Evolutionary conservation across 2,113 vertebrate genomes (phyloP).

Genomic region (Bostrychus sinensis): DNA sequence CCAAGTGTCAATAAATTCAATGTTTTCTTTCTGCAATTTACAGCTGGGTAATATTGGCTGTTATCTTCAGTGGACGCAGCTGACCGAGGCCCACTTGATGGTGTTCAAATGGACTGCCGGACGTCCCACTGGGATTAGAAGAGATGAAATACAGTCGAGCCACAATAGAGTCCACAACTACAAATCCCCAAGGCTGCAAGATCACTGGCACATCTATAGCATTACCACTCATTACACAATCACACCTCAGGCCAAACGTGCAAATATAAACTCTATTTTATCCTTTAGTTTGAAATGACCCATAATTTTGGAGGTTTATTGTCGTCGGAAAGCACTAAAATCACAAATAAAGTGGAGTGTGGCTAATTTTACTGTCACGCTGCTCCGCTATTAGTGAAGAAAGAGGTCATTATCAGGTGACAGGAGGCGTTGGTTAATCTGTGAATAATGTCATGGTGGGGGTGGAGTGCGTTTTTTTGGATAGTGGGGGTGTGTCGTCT

Average conservation of each 20-base stretch:
- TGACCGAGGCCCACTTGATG: slow-evolving; percentile 43
- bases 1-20: slow-evolving; percentile 17
- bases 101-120: slow-evolving; percentile 68
- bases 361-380: slow-evolving; percentile 71
- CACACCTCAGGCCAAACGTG: slow-evolving; percentile 60
- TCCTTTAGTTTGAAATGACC: slow-evolving; percentile 20
- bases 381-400: slow-evolving; percentile 49
- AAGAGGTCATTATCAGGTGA: slow-evolving; percentile 76
- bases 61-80: slow-evolving; percentile 44
- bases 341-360: slow-evolving; percentile 49
- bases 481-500: slow-evolving; percentile 79
- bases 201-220: slow-evolving; percentile 62
- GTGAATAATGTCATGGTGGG: slow-evolving; percentile 93
- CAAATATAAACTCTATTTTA: slow-evolving; percentile 42
- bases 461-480: slow-evolving; percentile 51
- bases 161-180: slow-evolving; percentile 70
- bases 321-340: slow-evolving; percentile 12
- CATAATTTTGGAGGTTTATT: slow-evolving; percentile 46
- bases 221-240: slow-evolving; percentile 68
- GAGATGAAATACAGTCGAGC: slow-evolving; percentile 66
- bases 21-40: slow-evolving; percentile 36
- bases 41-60: slow-evolving; percentile 11
- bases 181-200: slow-evolving; percentile 67
- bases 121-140: slow-evolving; percentile 64
- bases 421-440: slow-evolving; percentile 84